Evolutionary conservation across 1,140 invertebrate genomes (phyloP).

Genomic region (Eriocheir sinensis): DNA sequence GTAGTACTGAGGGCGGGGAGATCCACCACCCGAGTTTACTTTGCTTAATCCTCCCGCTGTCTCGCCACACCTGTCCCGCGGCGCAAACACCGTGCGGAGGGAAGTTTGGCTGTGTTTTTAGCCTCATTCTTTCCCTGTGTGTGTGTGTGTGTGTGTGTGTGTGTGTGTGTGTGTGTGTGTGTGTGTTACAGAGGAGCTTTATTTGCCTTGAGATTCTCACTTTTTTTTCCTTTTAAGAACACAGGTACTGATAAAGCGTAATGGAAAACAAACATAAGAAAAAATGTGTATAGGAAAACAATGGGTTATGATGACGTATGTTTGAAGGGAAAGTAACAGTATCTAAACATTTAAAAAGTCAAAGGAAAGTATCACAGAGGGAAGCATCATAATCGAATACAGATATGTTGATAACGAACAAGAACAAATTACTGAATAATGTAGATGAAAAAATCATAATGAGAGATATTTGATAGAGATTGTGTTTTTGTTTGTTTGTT

Average conservation of each 20-base stretch:
- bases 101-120: neutral
- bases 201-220: too few species aligned
- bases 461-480: too few species aligned
- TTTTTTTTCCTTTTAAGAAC: neutral
- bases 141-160: constrained; percentile 17
- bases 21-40: constrained; percentile 23
- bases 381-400: too few species aligned
- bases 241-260: neutral
- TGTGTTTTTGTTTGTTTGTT: too few species aligned
- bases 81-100: neutral
- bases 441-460: too few species aligned
- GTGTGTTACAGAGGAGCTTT: neutral
- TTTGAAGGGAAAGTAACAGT: neutral
- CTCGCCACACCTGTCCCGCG: neutral
- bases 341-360: neutral
- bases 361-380: too few species aligned
- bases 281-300: neutral
- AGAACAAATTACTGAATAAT: too few species aligned
- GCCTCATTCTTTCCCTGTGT: neutral
- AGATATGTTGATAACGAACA: too few species aligned
- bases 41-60: constrained; percentile 22
- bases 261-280: neutral
- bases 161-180: constrained; percentile 10
- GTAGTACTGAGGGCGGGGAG: constrained; percentile 9
- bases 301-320: neutral